Evolutionary conservation across 2,888 invertebrate species (phyloP), one percentile per base, ranked within the genome.

Genomic region (Dichetophora obliterata): DNA sequence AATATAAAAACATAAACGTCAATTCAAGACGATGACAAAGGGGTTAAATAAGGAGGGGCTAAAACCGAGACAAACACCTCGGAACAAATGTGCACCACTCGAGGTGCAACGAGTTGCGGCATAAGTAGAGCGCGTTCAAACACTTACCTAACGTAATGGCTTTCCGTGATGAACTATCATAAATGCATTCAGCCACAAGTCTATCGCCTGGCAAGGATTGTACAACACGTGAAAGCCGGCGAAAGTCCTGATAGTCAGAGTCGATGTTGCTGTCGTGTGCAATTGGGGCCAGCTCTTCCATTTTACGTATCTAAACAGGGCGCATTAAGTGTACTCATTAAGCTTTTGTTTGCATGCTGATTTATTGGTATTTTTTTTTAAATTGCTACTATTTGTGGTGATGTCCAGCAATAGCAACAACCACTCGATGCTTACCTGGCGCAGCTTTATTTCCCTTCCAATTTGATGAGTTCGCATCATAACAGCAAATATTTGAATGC

Each of bases 391-490:
- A 14, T 43, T 43, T 11, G 43, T 43, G 43, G 43, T 43, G 11
- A 43, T 43, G 14, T 11, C 11, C 43, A 11, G 14, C 43, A 11
- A 43, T 43, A 14, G 43, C 43, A 37, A 24, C 31, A 27, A 63
- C 6, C 6, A 22, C 8, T 1, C 8, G 31, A 14, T 31, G 16
- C 63, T 31, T 81, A 91, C 90, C 87, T 93, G 93, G 78, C 93
- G 91, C 79, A 93, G 86, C 81, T 92, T 90, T 78, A 94, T 91
- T 87, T 92, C 92, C 84, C 91, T 90, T 57, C 93, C 93, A 77
- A 93, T 92, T 84, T 92, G 90, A 86, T 93, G 93, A 50, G 93
- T 93, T 86, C 92, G 92, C 92, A 93, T 92, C 88, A 93, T 92
- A 77, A 93, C 92, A 76, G 93, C 93, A 87, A 93, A 93, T 90